Evolutionary conservation across 2,888 invertebrate species (phyloP).

Genomic region (Stenurella melanura): DNA sequence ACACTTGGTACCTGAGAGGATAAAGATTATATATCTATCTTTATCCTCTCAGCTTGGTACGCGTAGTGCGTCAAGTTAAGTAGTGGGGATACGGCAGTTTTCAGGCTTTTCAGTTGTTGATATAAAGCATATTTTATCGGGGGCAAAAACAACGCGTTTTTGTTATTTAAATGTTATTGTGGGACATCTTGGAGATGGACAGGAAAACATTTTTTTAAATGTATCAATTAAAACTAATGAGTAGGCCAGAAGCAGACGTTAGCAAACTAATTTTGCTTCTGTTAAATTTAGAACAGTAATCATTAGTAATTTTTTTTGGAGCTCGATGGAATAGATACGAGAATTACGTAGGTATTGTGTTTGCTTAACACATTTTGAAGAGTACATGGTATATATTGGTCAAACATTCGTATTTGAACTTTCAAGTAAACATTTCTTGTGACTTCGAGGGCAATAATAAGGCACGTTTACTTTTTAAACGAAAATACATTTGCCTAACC

Average conservation of each 20-base stretch:
- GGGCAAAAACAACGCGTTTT: not conserved
- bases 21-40: too few relatives aligned
- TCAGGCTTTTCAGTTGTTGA: slow-evolving; percentile 21
- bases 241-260: not conserved
- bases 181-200: not conserved
- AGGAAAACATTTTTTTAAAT: slow-evolving; percentile 5
- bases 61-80: not conserved
- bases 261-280: not conserved
- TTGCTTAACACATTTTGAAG: not conserved
- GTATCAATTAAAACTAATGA: slow-evolving; percentile 3
- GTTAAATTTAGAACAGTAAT: slow-evolving; percentile 7
- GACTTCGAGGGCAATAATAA: not conserved
- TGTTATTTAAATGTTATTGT: not conserved
- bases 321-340: not conserved
- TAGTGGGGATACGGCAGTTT: slow-evolving; percentile 3
- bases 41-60: too few relatives aligned
- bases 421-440: not conserved
- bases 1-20: not conserved
- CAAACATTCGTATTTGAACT: slow-evolving; percentile 1
- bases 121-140: not conserved
- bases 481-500: too few relatives aligned
- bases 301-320: slow-evolving; percentile 7
- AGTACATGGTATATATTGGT: not conserved
- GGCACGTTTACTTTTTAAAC: too few relatives aligned
- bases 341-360: not conserved